Conservation (phyloP, 2,888 invertebrate species). For the Drosophila melanosoma region DNA sequence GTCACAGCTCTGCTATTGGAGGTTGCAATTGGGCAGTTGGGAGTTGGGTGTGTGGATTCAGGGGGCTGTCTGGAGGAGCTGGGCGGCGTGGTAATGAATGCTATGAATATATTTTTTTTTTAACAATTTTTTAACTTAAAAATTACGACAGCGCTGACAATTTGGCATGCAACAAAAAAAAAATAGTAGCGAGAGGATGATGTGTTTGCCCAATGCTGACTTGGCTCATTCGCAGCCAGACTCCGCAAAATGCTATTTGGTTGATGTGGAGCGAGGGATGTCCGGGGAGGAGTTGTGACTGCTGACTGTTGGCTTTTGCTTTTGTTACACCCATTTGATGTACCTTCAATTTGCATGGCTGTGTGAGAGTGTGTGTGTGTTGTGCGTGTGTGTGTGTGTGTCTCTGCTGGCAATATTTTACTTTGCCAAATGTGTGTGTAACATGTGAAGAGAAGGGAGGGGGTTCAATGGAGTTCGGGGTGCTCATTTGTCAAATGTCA, state of each 20-base stretch:
- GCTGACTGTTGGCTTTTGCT: slow-evolving; percentile 66
- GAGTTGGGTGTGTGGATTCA: slow-evolving; percentile 5
- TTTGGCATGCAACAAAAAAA: slow-evolving; percentile 65
- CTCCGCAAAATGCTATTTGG: slow-evolving; percentile 26
- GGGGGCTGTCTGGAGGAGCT: slow-evolving; percentile 13
- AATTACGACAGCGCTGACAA: slow-evolving; percentile 80
- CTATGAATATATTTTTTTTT: slow-evolving; percentile 65
- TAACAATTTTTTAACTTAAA: slow-evolving; percentile 80
- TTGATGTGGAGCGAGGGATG: slow-evolving; percentile 5
- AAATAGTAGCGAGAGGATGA: background rate
- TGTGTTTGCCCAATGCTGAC: slow-evolving; percentile 36
- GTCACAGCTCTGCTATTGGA: slow-evolving; percentile 12
- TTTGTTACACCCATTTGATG: slow-evolving; percentile 76
- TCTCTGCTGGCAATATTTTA: slow-evolving; percentile 71
- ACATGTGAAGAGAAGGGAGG: background rate
- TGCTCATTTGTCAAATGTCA: slow-evolving; percentile 82
- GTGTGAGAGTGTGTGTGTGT: slow-evolving; percentile 17
- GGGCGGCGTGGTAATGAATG: slow-evolving; percentile 75
- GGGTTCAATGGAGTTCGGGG: slow-evolving; percentile 18
- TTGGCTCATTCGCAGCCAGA: slow-evolving; percentile 46
- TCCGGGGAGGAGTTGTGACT: slow-evolving; percentile 8
- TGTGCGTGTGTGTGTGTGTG: slow-evolving; percentile 25
- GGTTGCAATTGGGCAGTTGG: background rate
- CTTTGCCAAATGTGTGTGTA: slow-evolving; percentile 58
- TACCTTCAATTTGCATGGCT: slow-evolving; percentile 68